These are phyloP conservation scores for Prunella strophiata DNA, from an alignment of 2,797 vertebrate genomes.

Conservation along the genomic window DNA sequence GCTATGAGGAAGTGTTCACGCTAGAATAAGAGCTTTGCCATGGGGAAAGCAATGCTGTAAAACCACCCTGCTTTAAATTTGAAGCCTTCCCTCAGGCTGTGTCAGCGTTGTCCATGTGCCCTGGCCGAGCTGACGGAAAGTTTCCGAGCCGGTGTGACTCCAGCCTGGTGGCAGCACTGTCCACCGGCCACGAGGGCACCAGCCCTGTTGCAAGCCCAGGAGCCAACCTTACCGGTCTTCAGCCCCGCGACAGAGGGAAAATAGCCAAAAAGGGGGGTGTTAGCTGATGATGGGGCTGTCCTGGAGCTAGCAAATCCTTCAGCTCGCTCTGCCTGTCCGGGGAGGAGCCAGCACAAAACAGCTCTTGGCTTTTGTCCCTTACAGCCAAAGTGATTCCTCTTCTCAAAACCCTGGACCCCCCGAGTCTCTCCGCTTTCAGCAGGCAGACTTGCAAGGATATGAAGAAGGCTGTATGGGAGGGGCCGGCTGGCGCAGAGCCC, in stretches of 20 bases:
- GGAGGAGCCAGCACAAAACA: neutral
- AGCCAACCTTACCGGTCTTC: fast-evolving
- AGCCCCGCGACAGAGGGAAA: fast-evolving
- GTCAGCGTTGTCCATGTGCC: neutral
- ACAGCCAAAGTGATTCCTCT: neutral
- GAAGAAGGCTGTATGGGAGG: neutral
- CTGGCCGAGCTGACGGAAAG: fast-evolving
- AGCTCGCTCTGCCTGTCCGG: neutral
- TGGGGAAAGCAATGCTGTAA: neutral
- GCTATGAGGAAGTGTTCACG: neutral
- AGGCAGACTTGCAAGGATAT: neutral
- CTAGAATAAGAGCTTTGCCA: neutral
- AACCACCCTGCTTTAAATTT: neutral
- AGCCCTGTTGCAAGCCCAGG: neutral
- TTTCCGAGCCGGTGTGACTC: fast-evolving
- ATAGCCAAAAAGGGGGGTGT: neutral
- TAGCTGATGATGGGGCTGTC: neutral
- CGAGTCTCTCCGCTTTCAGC: fast-evolving
- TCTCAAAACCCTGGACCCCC: neutral
- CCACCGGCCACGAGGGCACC: fast-evolving
- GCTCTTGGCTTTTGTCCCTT: neutral
- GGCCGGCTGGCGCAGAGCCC: fast-evolving
- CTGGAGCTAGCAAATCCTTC: neutral
- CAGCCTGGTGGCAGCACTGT: neutral
- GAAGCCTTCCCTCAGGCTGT: neutral